Percentiles rank a stretch among this genome's conserved stretches.
phyloP scores from a whole-genome alignment of 2,113 vertebrate species.

The Leptodactylus fuscus region DNA sequence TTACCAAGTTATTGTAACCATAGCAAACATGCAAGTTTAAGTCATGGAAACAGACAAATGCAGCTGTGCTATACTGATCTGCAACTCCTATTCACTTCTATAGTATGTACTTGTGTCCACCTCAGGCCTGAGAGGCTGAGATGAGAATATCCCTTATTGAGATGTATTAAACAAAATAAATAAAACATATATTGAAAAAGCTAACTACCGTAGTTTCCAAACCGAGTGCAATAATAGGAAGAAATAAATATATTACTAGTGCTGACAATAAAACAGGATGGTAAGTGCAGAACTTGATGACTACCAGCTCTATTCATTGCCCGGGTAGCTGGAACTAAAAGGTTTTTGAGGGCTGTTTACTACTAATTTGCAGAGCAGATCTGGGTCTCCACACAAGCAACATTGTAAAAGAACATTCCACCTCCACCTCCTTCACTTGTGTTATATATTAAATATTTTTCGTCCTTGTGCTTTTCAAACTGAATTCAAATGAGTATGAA shows the following conservation, averaged over 20 bases:
- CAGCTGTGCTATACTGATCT: too few relatives aligned
- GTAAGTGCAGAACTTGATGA: neutral
- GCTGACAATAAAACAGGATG: neutral
- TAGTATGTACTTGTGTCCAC: too few relatives aligned
- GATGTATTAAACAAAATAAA: neutral
- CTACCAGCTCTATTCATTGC: neutral
- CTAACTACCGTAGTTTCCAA: neutral
- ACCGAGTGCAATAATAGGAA: neutral
- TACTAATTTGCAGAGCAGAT: neutral
- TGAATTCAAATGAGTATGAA: constrained; percentile 35
- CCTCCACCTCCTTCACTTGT: constrained; percentile 9
- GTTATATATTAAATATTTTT: neutral
- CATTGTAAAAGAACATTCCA: neutral
- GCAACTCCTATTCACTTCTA: too few relatives aligned
- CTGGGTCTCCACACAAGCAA: neutral
- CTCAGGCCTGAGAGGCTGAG: too few relatives aligned
- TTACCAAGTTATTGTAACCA: too few relatives aligned
- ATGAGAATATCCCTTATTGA: too few relatives aligned
- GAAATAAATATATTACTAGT: neutral
- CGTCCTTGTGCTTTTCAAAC: constrained; percentile 24
- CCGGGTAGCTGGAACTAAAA: neutral
- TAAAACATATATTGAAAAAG: neutral
- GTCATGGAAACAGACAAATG: too few relatives aligned
- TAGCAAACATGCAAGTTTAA: too few relatives aligned
- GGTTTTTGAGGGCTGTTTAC: neutral